Evolutionary conservation across 37 sponge, comb jelly and placozoan species (phyloP).

Genomic region (Tethya wilhelma): DNA sequence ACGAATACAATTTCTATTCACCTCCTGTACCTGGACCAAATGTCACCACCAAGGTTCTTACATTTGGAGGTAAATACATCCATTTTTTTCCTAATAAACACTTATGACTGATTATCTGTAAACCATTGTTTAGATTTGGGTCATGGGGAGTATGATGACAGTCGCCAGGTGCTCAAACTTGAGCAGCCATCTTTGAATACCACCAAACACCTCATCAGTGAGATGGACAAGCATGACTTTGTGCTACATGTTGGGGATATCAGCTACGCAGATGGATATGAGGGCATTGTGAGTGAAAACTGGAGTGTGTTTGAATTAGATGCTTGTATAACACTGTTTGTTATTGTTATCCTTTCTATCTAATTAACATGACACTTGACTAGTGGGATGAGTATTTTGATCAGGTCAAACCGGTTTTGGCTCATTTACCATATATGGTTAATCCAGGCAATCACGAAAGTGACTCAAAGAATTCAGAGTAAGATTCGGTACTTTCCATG

Average conservation of each 20-base stretch:
- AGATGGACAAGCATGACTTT: slow-evolving; percentile 60
- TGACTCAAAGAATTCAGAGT: slow-evolving; percentile 57
- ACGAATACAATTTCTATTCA: slow-evolving; percentile 51
- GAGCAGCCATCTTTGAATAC: slow-evolving; percentile 64
- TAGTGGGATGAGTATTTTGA: slow-evolving; percentile 85
- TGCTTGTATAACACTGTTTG: not conserved
- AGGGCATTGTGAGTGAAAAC: slow-evolving; percentile 27
- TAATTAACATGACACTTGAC: too few relatives aligned
- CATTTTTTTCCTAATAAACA: not conserved
- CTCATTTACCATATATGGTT: slow-evolving; percentile 76
- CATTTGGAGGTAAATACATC: slow-evolving; percentile 60
- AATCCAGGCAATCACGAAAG: slow-evolving; percentile 84
- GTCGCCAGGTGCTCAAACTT: slow-evolving; percentile 10
- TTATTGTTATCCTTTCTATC: not conserved
- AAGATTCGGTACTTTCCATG: not conserved
- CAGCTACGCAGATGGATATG: slow-evolving; percentile 71
- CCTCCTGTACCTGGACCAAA: slow-evolving; percentile 25
- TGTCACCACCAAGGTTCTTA: slow-evolving; percentile 40
- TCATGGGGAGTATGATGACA: slow-evolving; percentile 57
- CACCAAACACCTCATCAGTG: slow-evolving; percentile 32
- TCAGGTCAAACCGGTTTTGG: slow-evolving; percentile 66
- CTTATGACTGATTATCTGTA: not conserved
- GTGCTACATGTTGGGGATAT: slow-evolving; percentile 90
- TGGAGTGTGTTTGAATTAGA: not conserved
- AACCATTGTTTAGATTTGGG: slow-evolving; percentile 69